Percentiles rank a stretch among this genome's conserved stretches.
Evolutionary conservation across 1,140 invertebrate species (phyloP).

Genomic region (Samia ricini): DNA sequence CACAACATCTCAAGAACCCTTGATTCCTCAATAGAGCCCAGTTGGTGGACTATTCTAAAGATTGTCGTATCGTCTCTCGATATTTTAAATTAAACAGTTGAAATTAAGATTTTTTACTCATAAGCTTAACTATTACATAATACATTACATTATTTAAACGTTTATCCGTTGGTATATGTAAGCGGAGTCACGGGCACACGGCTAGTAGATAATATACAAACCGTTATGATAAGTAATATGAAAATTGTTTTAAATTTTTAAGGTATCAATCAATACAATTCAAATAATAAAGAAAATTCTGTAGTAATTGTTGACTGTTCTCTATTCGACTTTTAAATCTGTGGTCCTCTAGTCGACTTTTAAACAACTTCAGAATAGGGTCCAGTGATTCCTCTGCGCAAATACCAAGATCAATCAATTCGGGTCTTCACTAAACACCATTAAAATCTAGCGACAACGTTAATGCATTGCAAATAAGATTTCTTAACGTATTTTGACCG

Average conservation of each 20-base stretch:
- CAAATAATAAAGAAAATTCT: neutral
- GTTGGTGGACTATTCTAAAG: slow-evolving; percentile 4
- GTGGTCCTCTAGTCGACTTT: neutral
- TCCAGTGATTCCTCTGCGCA: slow-evolving; percentile 7
- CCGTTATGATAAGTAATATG: too few species aligned
- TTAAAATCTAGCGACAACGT: slow-evolving; percentile 16
- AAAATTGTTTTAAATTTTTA: too few species aligned
- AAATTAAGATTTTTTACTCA: too few species aligned
- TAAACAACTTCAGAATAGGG: slow-evolving; percentile 1
- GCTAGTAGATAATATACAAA: too few species aligned
- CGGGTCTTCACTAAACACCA: slow-evolving; percentile 17
- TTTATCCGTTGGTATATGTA: too few species aligned
- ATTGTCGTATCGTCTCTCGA: neutral
- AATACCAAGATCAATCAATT: slow-evolving; percentile 21
- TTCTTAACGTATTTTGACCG: neutral
- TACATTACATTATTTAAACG: too few species aligned
- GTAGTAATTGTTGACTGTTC: neutral
- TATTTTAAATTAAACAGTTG: neutral
- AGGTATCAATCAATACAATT: too few species aligned
- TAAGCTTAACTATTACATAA: too few species aligned
- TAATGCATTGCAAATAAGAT: slow-evolving; percentile 4
- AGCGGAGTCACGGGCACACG: too few species aligned
- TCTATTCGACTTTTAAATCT: neutral
- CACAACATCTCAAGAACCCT: slow-evolving; percentile 6
- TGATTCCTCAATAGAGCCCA: neutral